phyloP scores from a whole-genome alignment of 2,888 invertebrate species.

The Eilema sororculum region DNA sequence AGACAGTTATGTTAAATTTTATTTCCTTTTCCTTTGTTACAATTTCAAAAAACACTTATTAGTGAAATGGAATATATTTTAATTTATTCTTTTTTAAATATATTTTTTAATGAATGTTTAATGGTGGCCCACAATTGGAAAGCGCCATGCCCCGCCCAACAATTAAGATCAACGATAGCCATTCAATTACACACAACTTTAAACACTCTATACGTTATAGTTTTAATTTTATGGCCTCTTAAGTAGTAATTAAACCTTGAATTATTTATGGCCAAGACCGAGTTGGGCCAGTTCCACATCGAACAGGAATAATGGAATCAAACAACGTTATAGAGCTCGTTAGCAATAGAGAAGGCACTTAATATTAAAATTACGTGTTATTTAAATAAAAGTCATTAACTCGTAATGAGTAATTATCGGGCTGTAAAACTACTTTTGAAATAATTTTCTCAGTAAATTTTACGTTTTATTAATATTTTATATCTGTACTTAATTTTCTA shows the following conservation, averaged over 20 bases:
- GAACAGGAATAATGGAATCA: slow-evolving; percentile 10
- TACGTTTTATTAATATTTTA: neutral
- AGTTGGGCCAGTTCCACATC: slow-evolving; percentile 6
- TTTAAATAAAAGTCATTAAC: neutral
- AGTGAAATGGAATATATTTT: too few relatives aligned
- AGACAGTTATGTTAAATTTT: too few relatives aligned
- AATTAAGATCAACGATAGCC: slow-evolving; percentile 8
- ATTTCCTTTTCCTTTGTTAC: too few relatives aligned
- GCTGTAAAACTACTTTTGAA: neutral
- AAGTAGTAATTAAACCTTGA: slow-evolving; percentile 14
- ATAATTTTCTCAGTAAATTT: neutral
- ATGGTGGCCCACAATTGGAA: neutral
- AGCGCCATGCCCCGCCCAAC: neutral
- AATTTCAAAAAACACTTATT: too few relatives aligned
- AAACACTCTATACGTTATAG: slow-evolving; percentile 20
- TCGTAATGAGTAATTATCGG: neutral
- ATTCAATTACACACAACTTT: slow-evolving; percentile 12
- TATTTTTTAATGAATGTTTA: neutral
- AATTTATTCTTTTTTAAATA: too few relatives aligned
- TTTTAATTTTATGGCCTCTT: slow-evolving; percentile 18
- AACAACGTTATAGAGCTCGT: slow-evolving; percentile 9
- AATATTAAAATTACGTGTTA: neutral
- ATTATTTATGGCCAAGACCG: slow-evolving; percentile 10
- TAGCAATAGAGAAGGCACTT: slow-evolving; percentile 10
- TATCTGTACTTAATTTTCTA: neutral